Conservation (phyloP, 2,888 invertebrate species). For the Thymelicus acteon region DNA sequence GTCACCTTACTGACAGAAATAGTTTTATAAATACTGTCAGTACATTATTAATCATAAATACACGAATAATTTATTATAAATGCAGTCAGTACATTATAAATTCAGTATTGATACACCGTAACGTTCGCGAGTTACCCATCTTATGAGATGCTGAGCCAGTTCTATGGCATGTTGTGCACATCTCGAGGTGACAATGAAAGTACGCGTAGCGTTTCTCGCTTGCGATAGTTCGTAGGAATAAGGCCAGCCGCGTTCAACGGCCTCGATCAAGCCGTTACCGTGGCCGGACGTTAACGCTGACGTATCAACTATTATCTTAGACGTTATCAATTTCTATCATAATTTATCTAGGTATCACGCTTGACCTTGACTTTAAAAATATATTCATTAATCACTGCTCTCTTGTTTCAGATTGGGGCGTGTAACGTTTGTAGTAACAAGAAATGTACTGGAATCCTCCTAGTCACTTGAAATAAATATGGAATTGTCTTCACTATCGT, state of each 20-base stretch:
- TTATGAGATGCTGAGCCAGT: conserved; percentile 13
- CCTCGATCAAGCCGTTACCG: conserved; percentile 77
- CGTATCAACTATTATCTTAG: conserved; percentile 44
- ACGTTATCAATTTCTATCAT: conserved; percentile 27
- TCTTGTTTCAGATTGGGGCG: not conserved
- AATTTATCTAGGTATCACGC: not conserved
- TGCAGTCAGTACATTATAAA: no score
- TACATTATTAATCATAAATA: no score
- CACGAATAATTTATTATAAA: no score
- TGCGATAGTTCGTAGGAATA: conserved; percentile 79
- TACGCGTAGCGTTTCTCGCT: conserved; percentile 75
- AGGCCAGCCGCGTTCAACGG: conserved; percentile 82
- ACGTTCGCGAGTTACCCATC: not conserved
- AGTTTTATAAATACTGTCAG: no score
- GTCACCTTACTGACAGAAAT: no score
- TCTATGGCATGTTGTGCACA: conserved; percentile 52
- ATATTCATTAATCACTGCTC: not conserved
- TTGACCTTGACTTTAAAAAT: not conserved
- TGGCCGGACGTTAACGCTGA: conserved; percentile 49
- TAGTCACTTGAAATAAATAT: no score
- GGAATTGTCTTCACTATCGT: no score
- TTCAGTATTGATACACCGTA: not conserved
- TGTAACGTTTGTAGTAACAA: not conserved
- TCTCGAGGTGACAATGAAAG: conserved; percentile 81
- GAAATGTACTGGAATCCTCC: conserved; percentile 14